Conservation (phyloP, 2,113 vertebrate species). For the Alces alces region DNA sequence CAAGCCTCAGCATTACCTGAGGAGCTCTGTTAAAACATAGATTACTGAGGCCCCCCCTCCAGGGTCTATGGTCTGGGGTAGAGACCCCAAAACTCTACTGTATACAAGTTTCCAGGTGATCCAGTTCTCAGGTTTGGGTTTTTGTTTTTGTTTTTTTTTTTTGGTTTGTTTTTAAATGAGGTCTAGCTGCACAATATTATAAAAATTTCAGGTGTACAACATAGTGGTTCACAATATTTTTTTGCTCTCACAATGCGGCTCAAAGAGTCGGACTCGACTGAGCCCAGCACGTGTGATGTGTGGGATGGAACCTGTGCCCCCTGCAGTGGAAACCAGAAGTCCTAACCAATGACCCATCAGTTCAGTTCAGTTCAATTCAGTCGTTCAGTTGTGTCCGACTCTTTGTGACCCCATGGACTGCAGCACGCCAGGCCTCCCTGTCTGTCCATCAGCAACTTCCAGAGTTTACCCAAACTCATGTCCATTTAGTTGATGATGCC, state of each 20-base stretch:
- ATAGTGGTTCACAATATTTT: not conserved
- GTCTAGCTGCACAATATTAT: not conserved
- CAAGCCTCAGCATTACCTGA: not conserved
- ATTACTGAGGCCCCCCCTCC: not conserved
- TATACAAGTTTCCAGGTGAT: not conserved
- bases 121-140: not conserved
- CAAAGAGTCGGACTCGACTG: not conserved
- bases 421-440: not conserved
- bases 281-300: not conserved
- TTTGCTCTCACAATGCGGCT: not conserved
- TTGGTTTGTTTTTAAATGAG: not conserved
- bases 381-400: fast-evolving
- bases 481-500: not conserved
- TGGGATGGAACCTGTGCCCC: not conserved
- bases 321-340: not conserved
- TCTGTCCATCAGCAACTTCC: not conserved
- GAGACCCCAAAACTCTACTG: not conserved
- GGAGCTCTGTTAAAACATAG: not conserved
- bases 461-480: not conserved
- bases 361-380: not conserved
- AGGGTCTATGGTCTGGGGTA: not conserved
- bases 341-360: not conserved
- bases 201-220: not conserved
- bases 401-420: not conserved
- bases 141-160: not conserved